Base-by-base conservation (phyloP, 2,888 invertebrate genomes). In the Alcis repandata region DNA sequence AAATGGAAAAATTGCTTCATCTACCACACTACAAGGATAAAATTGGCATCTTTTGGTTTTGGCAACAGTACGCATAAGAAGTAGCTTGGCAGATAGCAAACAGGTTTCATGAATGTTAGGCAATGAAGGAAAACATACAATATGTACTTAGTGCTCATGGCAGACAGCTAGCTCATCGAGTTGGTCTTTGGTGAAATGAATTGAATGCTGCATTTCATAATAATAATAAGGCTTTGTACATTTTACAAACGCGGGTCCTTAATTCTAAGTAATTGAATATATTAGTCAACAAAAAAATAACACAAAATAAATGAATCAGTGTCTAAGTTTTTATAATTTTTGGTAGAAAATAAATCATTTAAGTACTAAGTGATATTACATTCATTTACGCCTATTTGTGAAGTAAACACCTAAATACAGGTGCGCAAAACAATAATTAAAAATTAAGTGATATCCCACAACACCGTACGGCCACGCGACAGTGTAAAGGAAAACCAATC, bases 271-370 rank as follows among this genome's bases (percentile, higher is more conserved):
- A 27, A 79, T 83, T 73, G 80, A 87, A 88, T 89, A 89, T 87
- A 89, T 87, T 87, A 85, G 82, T 83, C 88, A 77, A 86, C 79
- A 89, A 88, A 84, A 85, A 84, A 76, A 85, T 80, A 84, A 85
- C 80, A 84, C 77, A 85, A 79, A 69, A 82, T 82, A 84, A 73
- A 85, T 78, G 83, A 84, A 85, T 86, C 80, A 69, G 46, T 60
- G 65, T 65, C 65, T 83, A 87, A 88, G 84, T 87, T 90, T 88
- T 89, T 86, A 87, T 87, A 86, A 81, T 89, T 88, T 92, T 92
- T 91, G 90, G 91, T 90, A 69, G 66, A 89, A 86, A 81, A 84
- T 81, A 83, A 86, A 76, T 80, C 78, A 81, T 78, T 90, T 91
- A 92, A 91, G 91, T 92, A 92, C 92, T 91, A 91, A 48, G 60